Percentiles rank a stretch among this genome's conserved stretches.
Conservation (phyloP, 2,797 vertebrate species). For the Cyclura pinguis region DNA sequence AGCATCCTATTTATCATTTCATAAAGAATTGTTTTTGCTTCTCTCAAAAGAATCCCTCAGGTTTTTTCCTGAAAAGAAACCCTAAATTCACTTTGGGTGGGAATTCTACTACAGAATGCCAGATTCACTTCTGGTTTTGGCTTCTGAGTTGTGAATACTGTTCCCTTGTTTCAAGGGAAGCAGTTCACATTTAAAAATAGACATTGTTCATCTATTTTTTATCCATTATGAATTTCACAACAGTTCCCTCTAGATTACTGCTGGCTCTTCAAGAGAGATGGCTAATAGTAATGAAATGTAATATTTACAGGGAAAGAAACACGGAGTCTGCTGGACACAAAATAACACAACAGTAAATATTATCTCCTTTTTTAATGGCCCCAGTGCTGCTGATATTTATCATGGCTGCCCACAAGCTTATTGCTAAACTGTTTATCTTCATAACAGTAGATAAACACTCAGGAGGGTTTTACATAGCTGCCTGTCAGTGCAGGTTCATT, state of each 20-base stretch:
- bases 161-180: neutral
- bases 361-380: neutral
- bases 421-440: constrained; percentile 14
- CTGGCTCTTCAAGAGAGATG: constrained; percentile 3
- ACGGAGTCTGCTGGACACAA: constrained; percentile 13
- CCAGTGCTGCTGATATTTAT: constrained; percentile 12
- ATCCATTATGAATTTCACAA: neutral
- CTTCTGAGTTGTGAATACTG: neutral
- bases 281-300: constrained; percentile 29
- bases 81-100: neutral
- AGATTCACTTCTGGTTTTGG: neutral
- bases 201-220: constrained; percentile 9
- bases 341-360: neutral
- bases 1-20: neutral
- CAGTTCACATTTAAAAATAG: neutral
- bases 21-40: neutral
- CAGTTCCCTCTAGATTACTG: neutral
- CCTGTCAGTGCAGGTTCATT: neutral
- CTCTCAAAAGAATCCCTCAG: neutral
- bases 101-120: neutral
- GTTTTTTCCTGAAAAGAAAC: neutral
- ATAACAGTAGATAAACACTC: neutral
- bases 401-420: neutral
- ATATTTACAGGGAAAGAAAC: constrained; percentile 3
- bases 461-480: neutral